Evolutionary conservation across 2,113 vertebrate species (phyloP).

Genomic region (Acanthochromis polyacanthus): DNA sequence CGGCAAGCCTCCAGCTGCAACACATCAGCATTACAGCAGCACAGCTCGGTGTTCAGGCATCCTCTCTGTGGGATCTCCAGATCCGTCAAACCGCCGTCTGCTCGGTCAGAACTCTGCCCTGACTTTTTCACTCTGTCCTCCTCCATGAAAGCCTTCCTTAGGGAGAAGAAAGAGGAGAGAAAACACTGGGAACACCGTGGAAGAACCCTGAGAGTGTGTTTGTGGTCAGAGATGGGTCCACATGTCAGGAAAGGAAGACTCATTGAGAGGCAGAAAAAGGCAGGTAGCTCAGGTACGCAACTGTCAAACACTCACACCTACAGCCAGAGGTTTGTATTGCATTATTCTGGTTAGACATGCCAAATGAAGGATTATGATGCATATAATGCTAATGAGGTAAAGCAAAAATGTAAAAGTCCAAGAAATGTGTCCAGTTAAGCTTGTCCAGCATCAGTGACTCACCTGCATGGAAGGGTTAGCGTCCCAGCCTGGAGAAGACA

Average conservation of each 20-base stretch:
- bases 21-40: constrained; percentile 56
- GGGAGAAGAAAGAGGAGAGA: constrained; percentile 48
- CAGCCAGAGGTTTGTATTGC: too few relatives aligned
- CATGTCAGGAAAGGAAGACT: constrained; percentile 19
- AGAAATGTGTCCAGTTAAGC: too few relatives aligned
- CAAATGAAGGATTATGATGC: too few relatives aligned
- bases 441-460: too few relatives aligned
- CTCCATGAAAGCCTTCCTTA: constrained; percentile 57
- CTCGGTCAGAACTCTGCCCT: constrained; percentile 56
- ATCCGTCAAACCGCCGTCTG: constrained; percentile 63
- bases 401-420: too few relatives aligned
- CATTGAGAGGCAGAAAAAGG: constrained; percentile 26
- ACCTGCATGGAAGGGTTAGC: too few relatives aligned
- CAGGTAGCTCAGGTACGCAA: constrained; percentile 24
- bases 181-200: constrained; percentile 29
- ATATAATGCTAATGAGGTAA: too few relatives aligned
- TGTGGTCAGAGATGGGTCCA: constrained; percentile 30
- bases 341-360: too few relatives aligned
- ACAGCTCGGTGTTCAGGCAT: constrained; percentile 63
- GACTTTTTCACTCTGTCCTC: constrained; percentile 49
- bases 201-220: not conserved
- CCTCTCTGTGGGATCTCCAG: constrained; percentile 65
- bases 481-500: too few relatives aligned
- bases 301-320: not conserved
- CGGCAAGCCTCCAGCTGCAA: constrained; percentile 62